Evolutionary conservation across 2,888 invertebrate species (phyloP), one percentile per base, ranked within the genome.

Genomic region (Rhopalosiphum nymphaeae): DNA sequence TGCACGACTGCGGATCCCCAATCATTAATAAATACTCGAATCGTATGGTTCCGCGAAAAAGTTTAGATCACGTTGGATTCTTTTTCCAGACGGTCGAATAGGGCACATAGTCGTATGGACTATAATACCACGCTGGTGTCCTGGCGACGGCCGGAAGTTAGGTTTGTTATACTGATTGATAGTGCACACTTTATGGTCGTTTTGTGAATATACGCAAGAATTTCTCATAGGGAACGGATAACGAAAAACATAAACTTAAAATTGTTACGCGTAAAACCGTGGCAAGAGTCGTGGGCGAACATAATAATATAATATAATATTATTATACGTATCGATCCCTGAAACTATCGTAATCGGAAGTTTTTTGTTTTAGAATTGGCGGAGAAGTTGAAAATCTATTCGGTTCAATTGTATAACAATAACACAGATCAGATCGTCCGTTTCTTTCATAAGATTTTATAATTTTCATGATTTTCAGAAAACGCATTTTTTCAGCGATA

Each of bases 151-250:
- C 26, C 36, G 36, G 78, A 36, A 21, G 78, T 78, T 78, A 36
- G 78, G 78, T 78, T 78, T 36, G 78, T 78, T 78, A 36, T 36
- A 78, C 78, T 78, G 78, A 78, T 78, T 78, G 78, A 78, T 78
- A 36, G 78, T 36, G 78, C 36, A 36, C 21, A 78, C 36, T 78
- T 21, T 78, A 36, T 7, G 78, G 78, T 78, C 78, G 78, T 78
- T 78, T 36, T 78, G 78, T 21, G 9, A 36, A 78, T 36, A 78
- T 36, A 78, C 78, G 36, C 21, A 7, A 36, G 78, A 78, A 78
- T 78, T 78, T 78, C 36, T 21, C 36, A 36, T 78, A 78, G 36
- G 21, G n/a, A n/a, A n/a, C 67, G 67, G 78, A 21, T 36, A 42
- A 36, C 36, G 78, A 36, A 78, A 36, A 78, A 36, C 21, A 78